A percentile compares a stretch with the other conserved stretches of the same genome.
Conservation (phyloP, 2,888 invertebrate species). For the Merodon equestris region DNA sequence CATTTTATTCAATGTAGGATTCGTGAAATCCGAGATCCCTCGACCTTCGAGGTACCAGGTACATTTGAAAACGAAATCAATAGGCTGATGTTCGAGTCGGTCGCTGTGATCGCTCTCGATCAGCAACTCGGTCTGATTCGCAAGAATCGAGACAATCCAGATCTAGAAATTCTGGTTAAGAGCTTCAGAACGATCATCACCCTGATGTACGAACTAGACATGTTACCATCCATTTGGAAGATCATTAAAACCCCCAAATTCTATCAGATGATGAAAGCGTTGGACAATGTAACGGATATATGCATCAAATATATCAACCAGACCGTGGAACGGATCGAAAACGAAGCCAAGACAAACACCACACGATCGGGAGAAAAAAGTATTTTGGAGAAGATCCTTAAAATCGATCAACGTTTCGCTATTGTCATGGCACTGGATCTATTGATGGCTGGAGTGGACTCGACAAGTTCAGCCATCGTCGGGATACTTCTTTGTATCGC, state of each 20-base stretch:
- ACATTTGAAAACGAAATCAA: constrained; percentile 80
- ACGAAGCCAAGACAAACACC: background rate
- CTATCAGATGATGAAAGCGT: constrained; percentile 69
- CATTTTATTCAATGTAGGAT: constrained; percentile 69
- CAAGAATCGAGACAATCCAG: constrained; percentile 47
- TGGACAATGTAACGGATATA: constrained; percentile 72
- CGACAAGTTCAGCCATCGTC: constrained; percentile 80
- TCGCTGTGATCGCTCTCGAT: constrained; percentile 75
- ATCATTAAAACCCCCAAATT: constrained; percentile 70
- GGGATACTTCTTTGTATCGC: constrained; percentile 83
- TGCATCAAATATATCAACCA: constrained; percentile 74
- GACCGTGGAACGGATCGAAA: constrained; percentile 73
- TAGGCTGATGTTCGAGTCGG: constrained; percentile 81
- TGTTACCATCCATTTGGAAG: constrained; percentile 71
- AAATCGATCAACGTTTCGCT: constrained; percentile 82
- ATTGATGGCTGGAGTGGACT: constrained; percentile 86
- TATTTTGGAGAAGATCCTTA: constrained; percentile 83
- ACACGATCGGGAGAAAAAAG: constrained; percentile 77
- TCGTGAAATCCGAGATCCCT: constrained; percentile 70
- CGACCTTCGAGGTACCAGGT: constrained; percentile 74
- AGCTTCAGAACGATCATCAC: constrained; percentile 56
- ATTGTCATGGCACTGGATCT: constrained; percentile 85
- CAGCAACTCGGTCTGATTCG: constrained; percentile 70
- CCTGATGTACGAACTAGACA: constrained; percentile 67
- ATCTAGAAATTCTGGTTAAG: constrained; percentile 52